Percentiles rank a stretch among this genome's conserved stretches.
These are phyloP conservation scores for Chelonus insularis DNA, from an alignment of 1,140 invertebrate genomes.

Conservation along the genomic window DNA sequence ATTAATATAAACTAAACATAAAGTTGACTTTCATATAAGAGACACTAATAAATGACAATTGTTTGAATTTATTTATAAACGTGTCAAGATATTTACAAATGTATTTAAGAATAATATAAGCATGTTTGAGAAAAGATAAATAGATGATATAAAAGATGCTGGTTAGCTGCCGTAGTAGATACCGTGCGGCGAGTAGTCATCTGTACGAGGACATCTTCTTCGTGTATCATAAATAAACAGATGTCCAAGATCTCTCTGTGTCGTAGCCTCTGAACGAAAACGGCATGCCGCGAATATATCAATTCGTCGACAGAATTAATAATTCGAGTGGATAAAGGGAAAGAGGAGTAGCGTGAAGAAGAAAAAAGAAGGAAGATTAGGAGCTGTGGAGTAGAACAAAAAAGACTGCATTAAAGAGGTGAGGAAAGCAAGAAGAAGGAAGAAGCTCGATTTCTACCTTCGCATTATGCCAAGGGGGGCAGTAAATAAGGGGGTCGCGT, in stretches of 20 bases:
- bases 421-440: conserved; percentile 10
- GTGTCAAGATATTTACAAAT: background rate
- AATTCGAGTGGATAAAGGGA: conserved; percentile 19
- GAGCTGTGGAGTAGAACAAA: background rate
- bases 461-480: conserved; percentile 37
- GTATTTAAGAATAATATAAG: no score
- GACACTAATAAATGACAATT: background rate
- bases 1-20: no score
- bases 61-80: background rate
- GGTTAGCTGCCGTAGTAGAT: conserved; percentile 1
- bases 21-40: no score
- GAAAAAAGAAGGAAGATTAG: conserved; percentile 1
- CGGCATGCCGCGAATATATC: conserved; percentile 26
- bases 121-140: conserved; percentile 6
- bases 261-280: conserved; percentile 16
- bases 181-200: conserved; percentile 17
- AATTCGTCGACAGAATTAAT: conserved; percentile 31
- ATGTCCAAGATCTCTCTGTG: conserved; percentile 22
- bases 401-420: background rate
- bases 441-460: conserved; percentile 21
- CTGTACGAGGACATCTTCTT: conserved; percentile 31
- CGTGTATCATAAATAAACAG: conserved; percentile 28
- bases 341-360: background rate
- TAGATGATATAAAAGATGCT: background rate
- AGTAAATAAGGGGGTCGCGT: conserved; percentile 40